Conservation (phyloP, 2,888 invertebrate genomes). For the Nesidiocoris tenuis region DNA sequence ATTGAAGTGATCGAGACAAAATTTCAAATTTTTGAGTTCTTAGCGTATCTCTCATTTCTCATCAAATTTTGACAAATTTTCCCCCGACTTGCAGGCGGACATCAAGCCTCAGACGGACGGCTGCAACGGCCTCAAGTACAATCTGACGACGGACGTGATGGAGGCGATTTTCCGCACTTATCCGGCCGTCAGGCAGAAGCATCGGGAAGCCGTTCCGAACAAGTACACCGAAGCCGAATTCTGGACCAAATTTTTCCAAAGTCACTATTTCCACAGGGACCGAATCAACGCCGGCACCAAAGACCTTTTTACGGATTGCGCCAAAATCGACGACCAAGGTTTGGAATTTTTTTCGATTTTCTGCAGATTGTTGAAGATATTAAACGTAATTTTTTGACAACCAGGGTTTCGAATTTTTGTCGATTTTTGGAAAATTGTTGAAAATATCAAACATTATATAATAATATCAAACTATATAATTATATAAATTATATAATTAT, state of each 20-base stretch:
- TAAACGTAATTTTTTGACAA: background rate
- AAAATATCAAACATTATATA: background rate
- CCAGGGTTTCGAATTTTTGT: background rate
- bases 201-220: constrained; percentile 91
- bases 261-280: constrained; percentile 97
- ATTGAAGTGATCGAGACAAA: no score
- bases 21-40: no score
- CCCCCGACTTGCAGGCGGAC: constrained; percentile 69
- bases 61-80: no score
- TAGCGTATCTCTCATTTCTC: no score
- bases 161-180: constrained; percentile 99
- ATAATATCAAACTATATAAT: background rate
- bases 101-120: constrained; percentile 97
- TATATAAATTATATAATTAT: background rate
- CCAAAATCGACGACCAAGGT: constrained; percentile 87
- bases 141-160: constrained; percentile 94
- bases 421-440: constrained; percentile 1
- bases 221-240: constrained; percentile 95
- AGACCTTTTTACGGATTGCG: constrained; percentile 97
- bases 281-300: constrained; percentile 85
- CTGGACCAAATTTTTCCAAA: constrained; percentile 99
- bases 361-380: background rate
- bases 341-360: no score
- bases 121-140: constrained; percentile 94
- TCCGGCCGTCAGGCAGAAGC: constrained; percentile 96